Evolutionary conservation across 2,113 vertebrate genomes (phyloP), one percentile per base, ranked within the genome.

Genomic region (Entosphenus tridentatus): DNA sequence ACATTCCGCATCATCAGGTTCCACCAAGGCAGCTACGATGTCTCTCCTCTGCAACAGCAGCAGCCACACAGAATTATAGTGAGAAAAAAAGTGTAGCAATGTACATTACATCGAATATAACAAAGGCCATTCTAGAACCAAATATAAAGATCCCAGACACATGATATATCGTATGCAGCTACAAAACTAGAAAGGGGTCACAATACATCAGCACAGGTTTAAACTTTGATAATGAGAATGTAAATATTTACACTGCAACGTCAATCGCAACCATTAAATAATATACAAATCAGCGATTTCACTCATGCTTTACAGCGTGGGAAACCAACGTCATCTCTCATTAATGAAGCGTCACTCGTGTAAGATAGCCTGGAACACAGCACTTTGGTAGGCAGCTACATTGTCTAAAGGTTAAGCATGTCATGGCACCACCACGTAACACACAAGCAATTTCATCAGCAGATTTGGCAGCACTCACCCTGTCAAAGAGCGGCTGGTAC

Each of bases 401-500:
- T 18, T 16, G 18, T 11, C 62, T 8, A 8, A 65, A 18, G 18
- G 10, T 16, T 65, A 10, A n/a, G 18, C n/a, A n/a, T 65, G 9
- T 17, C 58, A 62, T 17, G 13, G 7, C 58, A 13, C 58, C 62
- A 8, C 62, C 10, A n/a, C 62, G 14, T 18, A n/a, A 65, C 2
- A 8, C n/a, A 8, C 9, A 65, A 65, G 9, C 8, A 10, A 65
- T 16, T 9, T 16, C n/a, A 65, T 18, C n/a, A n/a, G 14, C 5
- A 65, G 14, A 10, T n/a, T 18, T 9, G 18, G 18, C 62, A 65
- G 8, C 14, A 65, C 62, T 65, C 62, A 98, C 93, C 89, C 95
- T 95, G 73, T 95, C 88, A 73, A 91, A 96, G 65, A 89, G 80
- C 10, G 92, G 93, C 8, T 90, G 83, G 76, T 95, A 98, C 11